Base-by-base conservation (phyloP, 2,888 invertebrate genomes). In the Leptura quadrifasciata region DNA sequence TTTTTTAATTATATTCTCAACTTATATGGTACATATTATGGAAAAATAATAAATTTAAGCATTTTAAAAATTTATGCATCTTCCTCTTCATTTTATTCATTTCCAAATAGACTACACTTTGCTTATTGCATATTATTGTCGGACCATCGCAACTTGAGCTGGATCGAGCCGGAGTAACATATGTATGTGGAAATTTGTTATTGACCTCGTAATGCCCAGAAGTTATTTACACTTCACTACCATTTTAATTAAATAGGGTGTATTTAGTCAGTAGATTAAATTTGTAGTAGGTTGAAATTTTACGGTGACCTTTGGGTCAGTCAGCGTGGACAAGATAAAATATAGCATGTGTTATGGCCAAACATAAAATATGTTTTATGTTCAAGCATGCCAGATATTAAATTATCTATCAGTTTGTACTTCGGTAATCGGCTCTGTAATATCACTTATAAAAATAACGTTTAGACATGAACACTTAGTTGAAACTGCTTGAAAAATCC, bases 291-390 rank as follows among this genome's bases (percentile, higher is more conserved):
- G 67, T 67, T 67, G 27, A 67, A 67, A 67, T 55, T 67, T 67
- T 54, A 54, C 55, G 67, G 15, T 27, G 67, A 67, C 67, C 67
- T 21, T 1, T 55, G 54, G 67, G 67, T 67, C 67, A 52, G 20
- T 17, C 27, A 67, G 67, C 55, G 54, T 54, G 55, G 67, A 67
- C 55, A 67, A 67, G 67, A 67, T 67, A 67, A 67, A 67, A 67
- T 55, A 67, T 54, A 55, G 31, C 67, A 67, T 55, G 55, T 21
- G 55, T 67, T 67, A 67, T 67, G 54, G 67, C 67, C 31, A 67
- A 27, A 67, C 67, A 67, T 67, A 67, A 67, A 67, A 55, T 67
- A 67, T 67, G 31, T 54, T 67, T 67, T 67, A 67, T 52, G 67
- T 54, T 67, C 67, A 54, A 31, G 20, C 67, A 55, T 52, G 55